Evolutionary conservation across 2,113 vertebrate species (phyloP), one percentile per base, ranked within the genome.

Genomic region (Abramis brama): DNA sequence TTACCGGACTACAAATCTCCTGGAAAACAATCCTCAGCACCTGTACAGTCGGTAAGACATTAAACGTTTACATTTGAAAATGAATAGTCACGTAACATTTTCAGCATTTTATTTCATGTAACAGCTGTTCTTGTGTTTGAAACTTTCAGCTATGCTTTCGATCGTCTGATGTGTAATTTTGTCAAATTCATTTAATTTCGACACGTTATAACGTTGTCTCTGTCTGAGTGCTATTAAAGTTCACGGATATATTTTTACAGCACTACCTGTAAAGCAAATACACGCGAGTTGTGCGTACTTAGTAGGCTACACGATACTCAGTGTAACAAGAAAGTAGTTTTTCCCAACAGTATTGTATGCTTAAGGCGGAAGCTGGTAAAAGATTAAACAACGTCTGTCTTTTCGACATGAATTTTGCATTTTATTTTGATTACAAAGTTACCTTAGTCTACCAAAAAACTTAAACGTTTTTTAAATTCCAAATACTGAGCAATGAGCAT

Each of bases 41-140:
- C 66, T 23, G 30, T 70, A 1, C 66, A 55, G 12, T 73, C 81
- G 81, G 81, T 83, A 59, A 83, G 81, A 57, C 66, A 1, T 64
- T 10, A 45, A 13, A 59, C 30, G 15, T 8, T 25, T 60, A 10
- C 6, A 6, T 77, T 21, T 0, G 17, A 57, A 52, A 19, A 27
- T 2, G 4, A 45, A 23, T 23, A 2, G 71, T 7, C 5, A 1
- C 39, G 77, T 79, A 39, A n/a, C 21, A 1, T 15, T 45, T 68
- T 23, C 39, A 12, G 25, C 60, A 21, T 8, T 39, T 0, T 8
- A 0, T 43, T 83, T 52, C 1, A 15, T 8, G 66, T 73, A 73
- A 73, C 81, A 83, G 81, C 81, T 83, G 81, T 39, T n/a, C n/a
- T n/a, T 73, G 6, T 19, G 36, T 79, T 25, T 57, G n/a, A n/a